phyloP scores from a whole-genome alignment of 1,140 invertebrate species.

The Procambarus virginalis region DNA sequence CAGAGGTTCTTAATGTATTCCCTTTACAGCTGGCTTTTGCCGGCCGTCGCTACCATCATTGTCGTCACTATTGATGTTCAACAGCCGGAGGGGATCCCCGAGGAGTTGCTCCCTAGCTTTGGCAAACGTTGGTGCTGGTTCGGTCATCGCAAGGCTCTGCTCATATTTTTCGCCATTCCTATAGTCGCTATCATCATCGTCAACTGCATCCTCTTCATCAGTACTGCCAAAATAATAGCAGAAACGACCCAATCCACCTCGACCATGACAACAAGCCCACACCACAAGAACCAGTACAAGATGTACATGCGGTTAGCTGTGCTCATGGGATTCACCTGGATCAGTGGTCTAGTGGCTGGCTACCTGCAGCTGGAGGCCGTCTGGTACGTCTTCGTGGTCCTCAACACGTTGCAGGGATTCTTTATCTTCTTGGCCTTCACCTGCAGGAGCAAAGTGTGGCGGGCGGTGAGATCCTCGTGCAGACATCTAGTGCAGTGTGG shows the following conservation, averaged over 20 bases:
- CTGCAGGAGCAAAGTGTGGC: slow-evolving; percentile 72
- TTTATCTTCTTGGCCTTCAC: slow-evolving; percentile 80
- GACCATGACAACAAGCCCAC: slow-evolving; percentile 71
- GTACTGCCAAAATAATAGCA: slow-evolving; percentile 77
- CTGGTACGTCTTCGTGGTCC: slow-evolving; percentile 77
- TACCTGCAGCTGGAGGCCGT: slow-evolving; percentile 74
- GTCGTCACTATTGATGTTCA: slow-evolving; percentile 76
- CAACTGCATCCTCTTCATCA: slow-evolving; percentile 77
- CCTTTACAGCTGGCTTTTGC: slow-evolving; percentile 77
- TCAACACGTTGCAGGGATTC: slow-evolving; percentile 79
- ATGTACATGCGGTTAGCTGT: slow-evolving; percentile 79
- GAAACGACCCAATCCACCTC: slow-evolving; percentile 73
- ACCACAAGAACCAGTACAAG: slow-evolving; percentile 74
- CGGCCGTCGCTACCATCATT: slow-evolving; percentile 75
- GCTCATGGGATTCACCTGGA: slow-evolving; percentile 78
- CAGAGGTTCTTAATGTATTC: slow-evolving; percentile 76
- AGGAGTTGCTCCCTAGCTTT: slow-evolving; percentile 76
- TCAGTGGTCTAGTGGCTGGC: slow-evolving; percentile 76
- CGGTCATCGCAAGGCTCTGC: slow-evolving; percentile 75
- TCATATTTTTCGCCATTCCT: slow-evolving; percentile 78
- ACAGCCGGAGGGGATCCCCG: slow-evolving; percentile 72
- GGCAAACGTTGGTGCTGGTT: slow-evolving; percentile 77
- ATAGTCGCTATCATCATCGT: slow-evolving; percentile 75
- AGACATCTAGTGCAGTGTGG: slow-evolving; percentile 10
- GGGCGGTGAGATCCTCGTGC: slow-evolving; percentile 11